Evolutionary conservation across 2,888 invertebrate genomes (phyloP).

Genomic region (Leptothorax acervorum): DNA sequence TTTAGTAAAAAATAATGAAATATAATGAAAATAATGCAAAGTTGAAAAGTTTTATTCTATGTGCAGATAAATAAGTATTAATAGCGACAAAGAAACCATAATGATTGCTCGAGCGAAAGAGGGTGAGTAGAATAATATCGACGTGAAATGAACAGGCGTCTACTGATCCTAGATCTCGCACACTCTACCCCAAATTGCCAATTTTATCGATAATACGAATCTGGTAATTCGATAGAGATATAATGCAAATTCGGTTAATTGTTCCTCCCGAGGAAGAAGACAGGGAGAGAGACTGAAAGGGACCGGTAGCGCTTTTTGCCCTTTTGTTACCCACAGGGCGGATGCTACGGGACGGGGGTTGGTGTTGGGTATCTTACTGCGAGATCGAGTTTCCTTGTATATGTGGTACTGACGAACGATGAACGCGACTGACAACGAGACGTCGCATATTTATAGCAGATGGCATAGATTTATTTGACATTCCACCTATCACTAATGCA

Average conservation of each 20-base stretch:
- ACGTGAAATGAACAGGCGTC: constrained; percentile 77
- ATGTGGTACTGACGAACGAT: constrained; percentile 78
- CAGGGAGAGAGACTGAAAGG: constrained; percentile 61
- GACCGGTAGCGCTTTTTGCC: constrained; percentile 65
- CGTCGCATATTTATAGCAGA: constrained; percentile 68
- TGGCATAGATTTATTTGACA: constrained; percentile 72
- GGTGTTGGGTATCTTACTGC: constrained; percentile 78
- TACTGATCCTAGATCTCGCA: constrained; percentile 39
- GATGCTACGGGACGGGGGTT: constrained; percentile 58
- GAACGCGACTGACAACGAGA: constrained; percentile 73
- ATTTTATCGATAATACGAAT: constrained; percentile 85
- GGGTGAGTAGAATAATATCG: constrained; percentile 73
- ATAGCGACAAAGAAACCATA: not conserved
- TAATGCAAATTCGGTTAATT: constrained; percentile 85
- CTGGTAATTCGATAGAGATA: constrained; percentile 85
- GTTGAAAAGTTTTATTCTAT: not conserved
- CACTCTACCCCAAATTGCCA: constrained; percentile 80
- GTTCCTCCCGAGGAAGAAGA: constrained; percentile 79
- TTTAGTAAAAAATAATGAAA: not conserved
- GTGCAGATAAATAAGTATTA: not conserved
- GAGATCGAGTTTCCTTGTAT: constrained; percentile 82
- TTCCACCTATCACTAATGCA: constrained; percentile 29
- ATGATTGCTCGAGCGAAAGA: constrained; percentile 47
- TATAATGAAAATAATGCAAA: not conserved
- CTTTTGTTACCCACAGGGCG: constrained; percentile 73